Percentiles rank a stretch among this genome's conserved stretches.
These are phyloP conservation scores for Drosophila cardini DNA, from an alignment of 1,140 invertebrate genomes.

Conservation along the genomic window DNA sequence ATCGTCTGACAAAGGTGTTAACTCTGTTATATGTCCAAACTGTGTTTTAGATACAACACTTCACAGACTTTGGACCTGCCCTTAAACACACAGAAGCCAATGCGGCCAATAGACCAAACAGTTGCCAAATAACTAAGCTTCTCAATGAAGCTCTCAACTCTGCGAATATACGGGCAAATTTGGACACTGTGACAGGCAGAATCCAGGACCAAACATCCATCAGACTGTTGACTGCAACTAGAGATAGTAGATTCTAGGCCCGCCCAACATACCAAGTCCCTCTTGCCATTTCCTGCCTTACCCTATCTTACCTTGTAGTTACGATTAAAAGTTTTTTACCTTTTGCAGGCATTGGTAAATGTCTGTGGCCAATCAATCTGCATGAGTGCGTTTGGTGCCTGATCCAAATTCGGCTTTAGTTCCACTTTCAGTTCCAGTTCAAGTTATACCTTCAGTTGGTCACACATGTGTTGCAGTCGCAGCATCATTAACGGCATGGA, in stretches of 20 bases:
- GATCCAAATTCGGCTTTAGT: constrained; percentile 20
- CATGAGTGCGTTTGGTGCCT: constrained; percentile 68
- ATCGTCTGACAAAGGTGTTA: too few relatives aligned
- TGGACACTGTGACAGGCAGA: constrained; percentile 11
- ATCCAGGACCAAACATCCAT: constrained; percentile 5
- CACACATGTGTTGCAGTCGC: constrained; percentile 21
- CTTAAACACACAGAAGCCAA: constrained; percentile 10
- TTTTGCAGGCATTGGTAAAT: constrained; percentile 48
- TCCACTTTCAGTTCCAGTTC: background rate
- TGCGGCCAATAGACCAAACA: constrained; percentile 17
- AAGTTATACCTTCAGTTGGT: background rate
- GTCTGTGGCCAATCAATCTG: constrained; percentile 77
- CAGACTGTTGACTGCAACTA: background rate
- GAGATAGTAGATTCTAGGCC: background rate
- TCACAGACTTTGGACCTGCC: background rate
- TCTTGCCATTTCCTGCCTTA: background rate
- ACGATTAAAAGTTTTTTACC: constrained; percentile 51
- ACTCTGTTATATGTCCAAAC: too few relatives aligned
- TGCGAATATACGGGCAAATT: constrained; percentile 11
- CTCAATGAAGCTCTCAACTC: background rate
- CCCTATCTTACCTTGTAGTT: constrained; percentile 28
- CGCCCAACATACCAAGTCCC: too few relatives aligned
- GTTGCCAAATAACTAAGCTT: constrained; percentile 25
- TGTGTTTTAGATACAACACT: background rate
- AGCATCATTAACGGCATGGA: constrained; percentile 47